Evolutionary conservation across 2,113 vertebrate species (phyloP).

Genomic region (Hippocampus barbouri): DNA sequence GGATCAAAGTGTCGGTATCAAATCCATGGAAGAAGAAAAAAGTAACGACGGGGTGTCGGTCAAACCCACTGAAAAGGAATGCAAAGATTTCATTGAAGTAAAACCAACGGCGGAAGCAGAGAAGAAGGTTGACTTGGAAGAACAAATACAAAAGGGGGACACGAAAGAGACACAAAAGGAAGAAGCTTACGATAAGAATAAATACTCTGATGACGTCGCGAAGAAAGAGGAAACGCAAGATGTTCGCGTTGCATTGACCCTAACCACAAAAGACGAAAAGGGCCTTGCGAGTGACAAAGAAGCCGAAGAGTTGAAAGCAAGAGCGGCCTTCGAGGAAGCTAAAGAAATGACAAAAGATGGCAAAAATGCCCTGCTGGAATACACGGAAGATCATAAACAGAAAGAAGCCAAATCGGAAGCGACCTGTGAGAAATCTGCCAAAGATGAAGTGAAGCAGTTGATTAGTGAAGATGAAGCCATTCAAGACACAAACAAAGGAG

Average conservation of each 20-base stretch:
- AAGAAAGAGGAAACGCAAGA: slow-evolving; percentile 28
- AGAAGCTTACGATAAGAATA: slow-evolving; percentile 5
- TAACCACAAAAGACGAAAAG: slow-evolving; percentile 25
- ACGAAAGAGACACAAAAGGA: slow-evolving; percentile 26
- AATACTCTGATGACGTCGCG: slow-evolving; percentile 8
- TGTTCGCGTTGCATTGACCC: slow-evolving; percentile 6
- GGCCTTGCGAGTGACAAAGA: slow-evolving; percentile 16
- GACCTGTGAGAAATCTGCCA: slow-evolving; percentile 6
- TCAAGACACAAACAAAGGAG: slow-evolving; percentile 4
- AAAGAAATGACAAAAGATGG: slow-evolving; percentile 22
- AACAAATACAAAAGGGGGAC: slow-evolving; percentile 28
- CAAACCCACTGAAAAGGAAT: slow-evolving; percentile 25
- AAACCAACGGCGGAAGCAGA: slow-evolving; percentile 15
- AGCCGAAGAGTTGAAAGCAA: slow-evolving; percentile 10
- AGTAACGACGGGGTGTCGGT: slow-evolving; percentile 11
- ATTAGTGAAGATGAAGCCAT: slow-evolving; percentile 6
- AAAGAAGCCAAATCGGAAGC: slow-evolving; percentile 19
- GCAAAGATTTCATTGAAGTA: slow-evolving; percentile 12
- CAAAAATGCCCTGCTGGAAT: neutral
- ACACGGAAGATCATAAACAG: slow-evolving; percentile 10
- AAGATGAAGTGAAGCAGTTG: slow-evolving; percentile 8
- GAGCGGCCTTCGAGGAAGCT: slow-evolving; percentile 1
- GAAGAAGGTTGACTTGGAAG: slow-evolving; percentile 18
- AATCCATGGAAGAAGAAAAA: slow-evolving; percentile 24
- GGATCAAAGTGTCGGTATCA: slow-evolving; percentile 12